Evolutionary conservation across 1,140 invertebrate species (phyloP), one percentile per base, ranked within the genome.

Genomic region (Drosophila arizonae): DNA sequence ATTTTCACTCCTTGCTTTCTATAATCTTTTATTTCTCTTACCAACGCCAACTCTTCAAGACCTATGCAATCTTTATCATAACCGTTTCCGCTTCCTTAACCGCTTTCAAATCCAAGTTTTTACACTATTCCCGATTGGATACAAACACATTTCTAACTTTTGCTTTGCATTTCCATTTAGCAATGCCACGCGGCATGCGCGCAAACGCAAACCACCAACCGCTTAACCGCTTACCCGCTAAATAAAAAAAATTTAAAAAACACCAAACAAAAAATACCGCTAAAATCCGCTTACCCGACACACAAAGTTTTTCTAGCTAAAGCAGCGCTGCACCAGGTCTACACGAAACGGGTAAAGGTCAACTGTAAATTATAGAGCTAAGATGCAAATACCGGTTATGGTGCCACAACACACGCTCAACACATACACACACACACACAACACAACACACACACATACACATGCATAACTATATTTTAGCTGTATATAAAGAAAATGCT

Each of bases 131-230:
- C 13, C 30, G 36, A 62, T 62, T 50, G 17, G 43, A 46, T 46
- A 15, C 17, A 28, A 52, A 48, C n/a, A 10, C 50, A 52, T 48
- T 68, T 79, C 39, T 77, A 77, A 81, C 61, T 68, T 65, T 84
- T 70, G 79, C 76, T 80, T 84, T 72, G 81, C 58, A 70, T 85
- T 85, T 36, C 36, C 55, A 60, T 76, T 71, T 88, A 87, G 82
- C 73, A 87, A 87, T 87, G 82, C 66, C 69, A 87, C 76, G 79
- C 79, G 82, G 69, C 79, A 74, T 79, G 78, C 81, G 52, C 81
- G 77, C 64, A 78, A 86, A 70, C 71, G 60, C 65, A 77, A 77
- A 50, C 79, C 68, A 41, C 54, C 76, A 74, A 79, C 65, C 43
- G 81, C 79, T 82, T 73, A 86, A 74, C 68, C 63, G 76, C 76